phyloP scores from a whole-genome alignment of 23 tunicate species.

The Halocynthia roretzi region DNA sequence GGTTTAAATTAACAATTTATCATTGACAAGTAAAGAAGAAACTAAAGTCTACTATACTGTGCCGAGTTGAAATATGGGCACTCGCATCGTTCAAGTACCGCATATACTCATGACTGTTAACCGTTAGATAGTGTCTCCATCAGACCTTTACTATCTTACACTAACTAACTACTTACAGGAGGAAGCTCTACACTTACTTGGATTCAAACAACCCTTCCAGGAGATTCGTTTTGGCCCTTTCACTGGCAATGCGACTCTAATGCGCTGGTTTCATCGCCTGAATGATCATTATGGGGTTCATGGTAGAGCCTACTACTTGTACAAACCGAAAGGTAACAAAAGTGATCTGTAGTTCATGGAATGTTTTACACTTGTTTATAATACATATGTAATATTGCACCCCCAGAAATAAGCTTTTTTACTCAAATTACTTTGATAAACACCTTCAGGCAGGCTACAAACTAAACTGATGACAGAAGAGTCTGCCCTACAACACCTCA shows the following conservation, averaged over 20 bases:
- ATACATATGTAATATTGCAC: background rate
- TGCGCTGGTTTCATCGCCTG: constrained; percentile 66
- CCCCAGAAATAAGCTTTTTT: background rate
- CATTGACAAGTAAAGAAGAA: no score
- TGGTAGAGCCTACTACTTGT: constrained; percentile 57
- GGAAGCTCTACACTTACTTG: constrained; percentile 49
- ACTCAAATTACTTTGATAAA: background rate
- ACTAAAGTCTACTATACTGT: no score
- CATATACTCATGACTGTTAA: no score
- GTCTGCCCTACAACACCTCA: constrained; percentile 27
- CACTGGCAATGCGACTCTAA: constrained; percentile 80
- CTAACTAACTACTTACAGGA: no score
- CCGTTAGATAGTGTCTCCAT: no score
- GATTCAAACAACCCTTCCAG: constrained; percentile 57
- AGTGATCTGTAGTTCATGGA: background rate
- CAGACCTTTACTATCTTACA: no score
- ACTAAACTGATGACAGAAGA: constrained; percentile 46
- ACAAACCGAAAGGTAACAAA: constrained; percentile 63
- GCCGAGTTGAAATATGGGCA: background rate
- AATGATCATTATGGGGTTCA: constrained; percentile 48
- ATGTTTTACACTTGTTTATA: background rate
- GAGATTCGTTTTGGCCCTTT: constrained; percentile 75
- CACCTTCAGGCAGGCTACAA: constrained; percentile 30
- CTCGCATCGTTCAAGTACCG: no score
- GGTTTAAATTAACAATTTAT: no score